Base-by-base conservation (phyloP, 2,797 vertebrate species). In the Muscicapa striata region DNA sequence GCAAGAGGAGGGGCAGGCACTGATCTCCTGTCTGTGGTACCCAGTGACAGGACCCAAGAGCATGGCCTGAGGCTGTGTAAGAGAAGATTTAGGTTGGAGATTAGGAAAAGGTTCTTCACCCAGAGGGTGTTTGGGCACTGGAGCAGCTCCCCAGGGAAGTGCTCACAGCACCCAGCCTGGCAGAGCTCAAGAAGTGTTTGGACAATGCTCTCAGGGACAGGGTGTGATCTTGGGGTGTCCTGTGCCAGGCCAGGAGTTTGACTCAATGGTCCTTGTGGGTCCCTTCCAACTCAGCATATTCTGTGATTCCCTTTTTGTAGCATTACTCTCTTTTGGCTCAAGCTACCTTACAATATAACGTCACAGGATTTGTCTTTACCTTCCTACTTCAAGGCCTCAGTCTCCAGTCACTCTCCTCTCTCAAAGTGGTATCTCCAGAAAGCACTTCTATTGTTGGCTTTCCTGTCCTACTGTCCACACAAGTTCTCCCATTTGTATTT, bases 51-150 rank as follows among this genome's bases (percentile, higher is more conserved):
- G 13, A 61, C 17, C 3, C 3, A 1, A 41, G 17, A 14, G 4
- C 1, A 26, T 62, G 48, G 41, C 8, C 41, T 78, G 74, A 55
- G 41, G 10, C 8, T 22, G 14, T 30, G 21, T 15, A 6, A 69
- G 41, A 7, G 15, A 8, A 62, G 14, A 8, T 18, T 86, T 62
- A 34, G 30, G 26, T 5, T 34, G 17, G 21, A 19, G 48, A 32
- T 34, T 9, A 36, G 30, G 1, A 27, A 55, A 41, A 62, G 4
- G 8, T 41, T 55, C 5, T 77, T 69, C 17, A 40, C 5, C 30
- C 30, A 41, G 20, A 48, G 20, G 16, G 21, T 55, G 49, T 0
- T 0, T 48, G 57, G 14, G 14, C 48, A 55, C 64, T 1, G 1
- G 1, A 11, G 3, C 24, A 26, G 29, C 13, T 45, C 19, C 40